Base-by-base conservation (phyloP, 2,113 vertebrate genomes). In the Tenebrosternarchus preto region DNA sequence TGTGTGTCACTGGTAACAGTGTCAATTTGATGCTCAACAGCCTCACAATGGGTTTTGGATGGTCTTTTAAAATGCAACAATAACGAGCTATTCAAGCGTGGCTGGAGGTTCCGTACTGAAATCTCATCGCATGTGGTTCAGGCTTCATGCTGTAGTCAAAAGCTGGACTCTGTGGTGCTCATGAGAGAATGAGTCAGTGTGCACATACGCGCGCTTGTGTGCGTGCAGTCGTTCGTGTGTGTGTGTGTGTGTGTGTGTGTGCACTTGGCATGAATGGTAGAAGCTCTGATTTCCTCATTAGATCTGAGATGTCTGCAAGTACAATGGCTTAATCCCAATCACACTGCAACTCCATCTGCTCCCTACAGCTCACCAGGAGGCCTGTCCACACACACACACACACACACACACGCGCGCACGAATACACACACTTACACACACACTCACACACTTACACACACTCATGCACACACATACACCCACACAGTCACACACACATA, bases 291-390 rank as follows among this genome's bases (percentile, higher is more conserved):
- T 74, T 78, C 72, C 76, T 82, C 33, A 79, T 79, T 82, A 79
- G 72, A 85, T 82, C 71, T 53, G 80, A 78, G 72, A 79, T 85
- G 76, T 71, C 80, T 85, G 80, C 59, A 66, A 82, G 83, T 55
- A 74, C 50, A 79, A 75, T 85, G 80, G 83, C 72, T 85, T 43
- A 25, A 67, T 79, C 72, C 72, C 83, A 84, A 76, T 39, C 80
- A 64, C 27, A 85, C 80, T 43, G 36, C 73, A 76, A 66, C 66
- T 69, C 83, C 80, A 82, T 85, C 83, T 85, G 83, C 76, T 82
- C 59, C 67, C 46, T 78, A 82, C 63, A 57, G 73, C 78, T 59
- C 72, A 43, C 50, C 72, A 29, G 60, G 61, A 56, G 71, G 70
- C 24, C 69, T n/a, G 24, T 64, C 57, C 50, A 70, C 63, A 55